phyloP scores from a whole-genome alignment of 2,797 vertebrate species.

The Arrhamphus sclerolepis region DNA sequence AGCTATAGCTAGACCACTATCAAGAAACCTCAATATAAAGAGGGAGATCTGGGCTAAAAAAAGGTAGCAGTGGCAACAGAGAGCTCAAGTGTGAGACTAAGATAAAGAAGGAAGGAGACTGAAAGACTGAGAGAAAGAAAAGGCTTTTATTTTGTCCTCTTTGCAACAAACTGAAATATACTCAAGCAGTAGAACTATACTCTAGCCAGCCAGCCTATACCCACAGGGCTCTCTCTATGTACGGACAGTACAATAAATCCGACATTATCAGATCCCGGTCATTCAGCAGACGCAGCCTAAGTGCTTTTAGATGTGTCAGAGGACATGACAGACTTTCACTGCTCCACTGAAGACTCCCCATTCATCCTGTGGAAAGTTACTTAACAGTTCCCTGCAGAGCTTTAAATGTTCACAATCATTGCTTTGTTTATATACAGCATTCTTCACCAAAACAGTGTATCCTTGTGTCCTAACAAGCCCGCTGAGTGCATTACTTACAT shows the following conservation, averaged over 20 bases:
- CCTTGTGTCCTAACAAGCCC: conserved; percentile 19
- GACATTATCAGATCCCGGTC: conserved; percentile 71
- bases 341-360: conserved; percentile 57
- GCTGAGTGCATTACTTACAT: conserved; percentile 6
- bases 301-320: conserved; percentile 77
- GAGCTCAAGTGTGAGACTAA: conserved; percentile 18
- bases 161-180: conserved; percentile 69
- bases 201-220: conserved; percentile 40
- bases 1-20: conserved; percentile 57
- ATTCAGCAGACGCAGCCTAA: conserved; percentile 69
- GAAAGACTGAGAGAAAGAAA: conserved; percentile 36
- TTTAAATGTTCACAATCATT: conserved; percentile 41
- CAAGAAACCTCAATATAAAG: conserved; percentile 52
- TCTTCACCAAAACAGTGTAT: conserved; percentile 27
- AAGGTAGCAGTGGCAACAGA: conserved; percentile 57
- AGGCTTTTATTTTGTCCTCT: conserved; percentile 63
- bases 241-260: conserved; percentile 71
- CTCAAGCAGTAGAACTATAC: conserved; percentile 40
- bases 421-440: conserved; percentile 44
- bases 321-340: conserved; percentile 67
- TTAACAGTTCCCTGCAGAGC: conserved; percentile 55
- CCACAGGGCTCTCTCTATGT: conserved; percentile 58
- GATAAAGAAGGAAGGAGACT: conserved; percentile 14
- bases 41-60: conserved; percentile 19
- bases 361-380: conserved; percentile 67